Evolutionary conservation across 35 echinoderm and acorn worm genomes (phyloP), one percentile per base, ranked within the genome.

Genomic region (Stichopus chloronotus): DNA sequence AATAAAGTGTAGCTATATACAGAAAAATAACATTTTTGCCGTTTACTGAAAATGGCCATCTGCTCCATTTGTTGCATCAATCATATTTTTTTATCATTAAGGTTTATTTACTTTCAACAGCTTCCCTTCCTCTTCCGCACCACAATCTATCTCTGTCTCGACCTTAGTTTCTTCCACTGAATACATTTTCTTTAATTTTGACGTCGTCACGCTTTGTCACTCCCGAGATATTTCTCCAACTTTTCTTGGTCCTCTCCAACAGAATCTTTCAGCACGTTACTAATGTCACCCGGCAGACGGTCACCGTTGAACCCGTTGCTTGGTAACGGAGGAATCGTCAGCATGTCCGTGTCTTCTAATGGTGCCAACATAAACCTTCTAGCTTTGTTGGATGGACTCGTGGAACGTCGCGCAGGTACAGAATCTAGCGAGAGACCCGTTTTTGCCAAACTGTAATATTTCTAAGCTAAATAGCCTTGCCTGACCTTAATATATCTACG

Each of bases 181-280:
- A 43, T 43, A 43, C 30, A 43, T 43, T 43, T 43, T 25, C 86
- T 58, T 8, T 20, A 19, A 11, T 65, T 65, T 19, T 65, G 19
- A 65, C 11, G 11, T 74, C 19, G 69, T 74, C 69, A 74, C 19
- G 69, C 69, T 19, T 74, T 74, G 13, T 74, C 69, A 74, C 69
- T 20, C 61, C 4, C 11, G 17, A 20, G 17, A 74, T 74, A 21
- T 74, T 5, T 74, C 69, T 74, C 22, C 69, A 20, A 14, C 6
- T 74, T 74, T 74, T 74, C 59, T 61, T 61, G 14, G 8, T 61
- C 14, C 1, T 86, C 21, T 17, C 57, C 52, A 25, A 78, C 90
- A 91, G 90, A 91, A 65, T 91, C 90, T 78, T 91, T 91, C 76
- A 91, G 90, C 76, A 91, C 90, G 52, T n/a, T 91, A 57, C 55